Conservation (phyloP, 2,113 vertebrate genomes). For the Otocyon megalotis region DNA sequence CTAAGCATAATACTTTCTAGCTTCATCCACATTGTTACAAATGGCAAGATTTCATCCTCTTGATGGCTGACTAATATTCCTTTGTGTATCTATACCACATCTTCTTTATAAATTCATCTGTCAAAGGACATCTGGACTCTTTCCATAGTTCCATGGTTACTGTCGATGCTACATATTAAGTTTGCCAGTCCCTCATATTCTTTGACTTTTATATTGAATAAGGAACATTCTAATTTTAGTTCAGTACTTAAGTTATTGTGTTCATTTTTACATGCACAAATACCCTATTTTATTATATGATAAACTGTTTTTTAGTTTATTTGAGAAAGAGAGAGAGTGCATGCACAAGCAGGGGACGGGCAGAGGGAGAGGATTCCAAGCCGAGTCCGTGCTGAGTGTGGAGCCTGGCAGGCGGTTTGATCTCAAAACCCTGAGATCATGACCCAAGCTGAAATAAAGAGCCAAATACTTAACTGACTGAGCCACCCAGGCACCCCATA, state of each 20-base stretch:
- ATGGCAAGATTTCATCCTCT: not conserved
- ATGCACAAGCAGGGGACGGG: not conserved
- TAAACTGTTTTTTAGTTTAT: not conserved
- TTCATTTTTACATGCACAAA: not conserved
- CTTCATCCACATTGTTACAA: not conserved
- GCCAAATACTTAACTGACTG: not conserved
- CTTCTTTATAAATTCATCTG: not conserved
- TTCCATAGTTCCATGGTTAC: not conserved
- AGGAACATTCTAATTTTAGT: not conserved
- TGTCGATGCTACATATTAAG: not conserved
- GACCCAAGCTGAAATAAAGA: not conserved
- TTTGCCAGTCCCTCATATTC: not conserved
- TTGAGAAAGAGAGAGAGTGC: not conserved
- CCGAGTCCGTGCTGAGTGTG: not conserved
- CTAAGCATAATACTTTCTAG: not conserved
- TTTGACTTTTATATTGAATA: not conserved
- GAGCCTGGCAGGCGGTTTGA: not conserved
- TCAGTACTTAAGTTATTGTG: not conserved
- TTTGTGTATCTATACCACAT: not conserved
- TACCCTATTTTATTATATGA: not conserved
- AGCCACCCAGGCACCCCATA: not conserved
- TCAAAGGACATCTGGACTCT: not conserved
- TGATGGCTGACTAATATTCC: not conserved
- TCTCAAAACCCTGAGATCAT: not conserved
- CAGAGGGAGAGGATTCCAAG: not conserved